Percentiles rank a stretch among this genome's conserved stretches.
Evolutionary conservation across 1,140 invertebrate genomes (phyloP).

Genomic region (Bathynomus jamesi): DNA sequence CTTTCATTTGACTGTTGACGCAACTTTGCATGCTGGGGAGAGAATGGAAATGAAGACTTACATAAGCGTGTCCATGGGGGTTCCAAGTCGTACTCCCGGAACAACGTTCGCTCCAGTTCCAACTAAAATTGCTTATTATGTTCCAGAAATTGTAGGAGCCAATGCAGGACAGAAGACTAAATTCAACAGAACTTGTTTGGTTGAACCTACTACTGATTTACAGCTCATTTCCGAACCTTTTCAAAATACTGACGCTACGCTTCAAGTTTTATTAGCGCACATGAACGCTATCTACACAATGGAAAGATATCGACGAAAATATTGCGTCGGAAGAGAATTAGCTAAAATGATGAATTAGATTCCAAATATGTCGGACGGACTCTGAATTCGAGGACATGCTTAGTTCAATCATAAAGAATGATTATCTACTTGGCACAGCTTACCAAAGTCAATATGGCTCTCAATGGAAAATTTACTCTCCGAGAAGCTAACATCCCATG

Average conservation of each 20-base stretch:
- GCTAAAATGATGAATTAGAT: constrained; percentile 81
- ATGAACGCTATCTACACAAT: constrained; percentile 66
- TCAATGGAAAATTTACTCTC: constrained; percentile 77
- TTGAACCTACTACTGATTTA: constrained; percentile 75
- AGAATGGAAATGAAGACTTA: constrained; percentile 54
- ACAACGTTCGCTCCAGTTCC: constrained; percentile 93
- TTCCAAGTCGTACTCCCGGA: constrained; percentile 81
- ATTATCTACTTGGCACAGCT: constrained; percentile 89
- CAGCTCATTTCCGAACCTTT: constrained; percentile 76
- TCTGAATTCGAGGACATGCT: constrained; percentile 92
- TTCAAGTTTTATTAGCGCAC: constrained; percentile 70
- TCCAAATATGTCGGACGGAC: constrained; percentile 75
- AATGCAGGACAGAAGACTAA: constrained; percentile 36
- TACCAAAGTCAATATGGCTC: constrained; percentile 87
- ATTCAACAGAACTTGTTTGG: constrained; percentile 42
- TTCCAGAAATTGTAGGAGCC: constrained; percentile 74
- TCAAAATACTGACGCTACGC: constrained; percentile 59
- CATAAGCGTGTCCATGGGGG: constrained; percentile 55
- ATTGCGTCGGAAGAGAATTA: constrained; percentile 66
- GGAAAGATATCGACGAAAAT: constrained; percentile 37
- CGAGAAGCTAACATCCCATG: constrained; percentile 13
- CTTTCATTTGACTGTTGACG: constrained; percentile 89
- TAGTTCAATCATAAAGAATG: constrained; percentile 93
- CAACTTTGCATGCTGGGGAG: constrained; percentile 64
- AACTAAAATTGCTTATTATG: constrained; percentile 74